These are phyloP conservation scores for Streptopelia turtur DNA, from an alignment of 2,797 vertebrate genomes.

Conservation along the genomic window DNA sequence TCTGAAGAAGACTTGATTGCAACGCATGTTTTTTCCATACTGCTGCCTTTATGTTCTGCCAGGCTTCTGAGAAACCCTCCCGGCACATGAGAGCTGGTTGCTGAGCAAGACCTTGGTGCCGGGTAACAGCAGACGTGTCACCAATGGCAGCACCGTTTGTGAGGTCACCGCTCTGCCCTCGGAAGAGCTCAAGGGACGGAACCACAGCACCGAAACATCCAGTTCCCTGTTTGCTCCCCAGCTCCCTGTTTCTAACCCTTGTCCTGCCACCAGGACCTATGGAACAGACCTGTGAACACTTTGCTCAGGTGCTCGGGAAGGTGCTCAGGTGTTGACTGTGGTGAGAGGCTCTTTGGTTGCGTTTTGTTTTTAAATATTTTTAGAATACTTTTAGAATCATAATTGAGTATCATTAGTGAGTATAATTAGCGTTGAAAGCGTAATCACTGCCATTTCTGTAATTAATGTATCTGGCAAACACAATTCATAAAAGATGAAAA, in stretches of 20 bases:
- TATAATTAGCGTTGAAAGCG: conserved; percentile 33
- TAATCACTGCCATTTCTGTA: neutral
- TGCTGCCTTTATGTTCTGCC: neutral
- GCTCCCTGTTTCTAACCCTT: neutral
- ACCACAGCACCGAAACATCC: too few species aligned
- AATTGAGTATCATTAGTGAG: conserved; percentile 15
- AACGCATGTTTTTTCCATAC: accelerated
- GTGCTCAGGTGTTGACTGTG: accelerated
- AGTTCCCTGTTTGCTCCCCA: too few species aligned
- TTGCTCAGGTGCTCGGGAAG: neutral
- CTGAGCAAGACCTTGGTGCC: neutral
- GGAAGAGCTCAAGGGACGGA: neutral
- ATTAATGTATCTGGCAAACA: conserved; percentile 12
- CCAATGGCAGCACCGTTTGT: neutral
- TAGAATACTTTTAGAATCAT: neutral
- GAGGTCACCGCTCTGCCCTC: neutral
- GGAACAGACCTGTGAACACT: neutral
- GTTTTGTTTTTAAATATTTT: neutral
- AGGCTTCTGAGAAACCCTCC: neutral
- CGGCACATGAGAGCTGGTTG: neutral
- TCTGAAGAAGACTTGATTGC: neutral
- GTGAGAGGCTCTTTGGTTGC: neutral
- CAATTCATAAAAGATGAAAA: neutral
- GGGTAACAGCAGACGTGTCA: accelerated
- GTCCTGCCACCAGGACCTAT: neutral